Percentiles rank a stretch among this genome's conserved stretches.
These are phyloP conservation scores for Knipowitschia caucasica DNA, from an alignment of 2,797 vertebrate species.

Conservation along the genomic window DNA sequence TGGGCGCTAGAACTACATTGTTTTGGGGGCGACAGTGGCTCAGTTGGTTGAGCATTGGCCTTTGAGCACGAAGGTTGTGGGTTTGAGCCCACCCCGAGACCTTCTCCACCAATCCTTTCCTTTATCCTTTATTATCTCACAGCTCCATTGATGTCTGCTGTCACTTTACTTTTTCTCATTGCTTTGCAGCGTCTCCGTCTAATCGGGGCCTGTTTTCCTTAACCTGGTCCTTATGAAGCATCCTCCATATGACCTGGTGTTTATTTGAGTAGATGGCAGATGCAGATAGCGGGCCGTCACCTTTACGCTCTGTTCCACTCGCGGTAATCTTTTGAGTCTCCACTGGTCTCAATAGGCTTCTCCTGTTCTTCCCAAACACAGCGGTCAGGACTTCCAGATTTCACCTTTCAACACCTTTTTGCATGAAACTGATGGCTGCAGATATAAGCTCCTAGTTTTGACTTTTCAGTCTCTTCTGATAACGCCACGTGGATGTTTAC, in stretches of 20 bases:
- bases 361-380: constrained; percentile 49
- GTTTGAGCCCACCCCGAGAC: no score
- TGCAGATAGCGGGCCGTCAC: constrained; percentile 31
- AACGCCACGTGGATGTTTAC: constrained; percentile 49
- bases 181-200: no score
- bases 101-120: no score
- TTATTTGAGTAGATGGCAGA: constrained; percentile 21
- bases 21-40: no score
- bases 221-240: background rate
- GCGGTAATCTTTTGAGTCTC: constrained; percentile 32
- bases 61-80: no score
- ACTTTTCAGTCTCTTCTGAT: constrained; percentile 18
- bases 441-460: constrained; percentile 52
- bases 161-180: no score
- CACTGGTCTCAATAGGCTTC: constrained; percentile 47
- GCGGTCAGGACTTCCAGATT: constrained; percentile 49
- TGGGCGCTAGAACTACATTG: no score
- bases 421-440: constrained; percentile 41
- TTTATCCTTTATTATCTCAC: no score
- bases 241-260: background rate
- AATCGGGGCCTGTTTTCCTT: background rate
- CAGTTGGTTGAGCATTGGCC: no score
- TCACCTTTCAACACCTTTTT: constrained; percentile 63
- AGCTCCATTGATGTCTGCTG: no score
- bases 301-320: constrained; percentile 26